These are phyloP conservation scores for Salminus brasiliensis DNA, from an alignment of 2,113 vertebrate genomes.

Conservation along the genomic window DNA sequence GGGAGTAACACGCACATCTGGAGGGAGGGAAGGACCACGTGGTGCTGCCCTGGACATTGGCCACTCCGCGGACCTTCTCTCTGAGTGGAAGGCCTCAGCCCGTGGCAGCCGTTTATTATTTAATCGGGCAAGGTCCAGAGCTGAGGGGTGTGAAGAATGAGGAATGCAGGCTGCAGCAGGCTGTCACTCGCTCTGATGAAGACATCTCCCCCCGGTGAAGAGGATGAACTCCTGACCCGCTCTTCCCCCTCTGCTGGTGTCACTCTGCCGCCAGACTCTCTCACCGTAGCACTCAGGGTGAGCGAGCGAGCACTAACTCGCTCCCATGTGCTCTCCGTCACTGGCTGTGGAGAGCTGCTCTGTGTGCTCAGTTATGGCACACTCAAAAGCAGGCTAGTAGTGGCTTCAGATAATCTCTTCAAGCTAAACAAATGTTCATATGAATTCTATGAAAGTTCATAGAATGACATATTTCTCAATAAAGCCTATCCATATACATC, in stretches of 20 bases:
- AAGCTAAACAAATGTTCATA: background rate
- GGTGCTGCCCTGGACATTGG: background rate
- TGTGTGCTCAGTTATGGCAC: background rate
- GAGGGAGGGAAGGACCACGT: background rate
- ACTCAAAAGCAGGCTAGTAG: background rate
- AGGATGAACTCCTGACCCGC: constrained; percentile 52
- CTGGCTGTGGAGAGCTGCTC: background rate
- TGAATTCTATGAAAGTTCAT: too few species aligned
- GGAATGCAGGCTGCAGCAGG: constrained; percentile 49
- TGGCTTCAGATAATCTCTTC: background rate
- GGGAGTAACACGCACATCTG: background rate
- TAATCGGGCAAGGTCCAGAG: constrained; percentile 43
- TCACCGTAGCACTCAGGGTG: background rate
- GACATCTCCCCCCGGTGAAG: constrained; percentile 40
- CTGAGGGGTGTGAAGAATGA: constrained; percentile 58
- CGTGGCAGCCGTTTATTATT: constrained; percentile 46
- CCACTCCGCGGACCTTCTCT: background rate
- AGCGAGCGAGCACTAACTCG: background rate
- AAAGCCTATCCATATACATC: too few species aligned
- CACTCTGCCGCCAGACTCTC: constrained; percentile 26
- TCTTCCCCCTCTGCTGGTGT: constrained; percentile 34
- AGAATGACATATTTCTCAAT: too few species aligned
- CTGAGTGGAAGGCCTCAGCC: background rate
- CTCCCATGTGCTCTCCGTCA: background rate
- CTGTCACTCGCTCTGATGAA: constrained; percentile 54